Percentiles rank a stretch among this genome's conserved stretches.
Evolutionary conservation across 2,888 invertebrate genomes (phyloP).

Genomic region (Cheilosia urbana): DNA sequence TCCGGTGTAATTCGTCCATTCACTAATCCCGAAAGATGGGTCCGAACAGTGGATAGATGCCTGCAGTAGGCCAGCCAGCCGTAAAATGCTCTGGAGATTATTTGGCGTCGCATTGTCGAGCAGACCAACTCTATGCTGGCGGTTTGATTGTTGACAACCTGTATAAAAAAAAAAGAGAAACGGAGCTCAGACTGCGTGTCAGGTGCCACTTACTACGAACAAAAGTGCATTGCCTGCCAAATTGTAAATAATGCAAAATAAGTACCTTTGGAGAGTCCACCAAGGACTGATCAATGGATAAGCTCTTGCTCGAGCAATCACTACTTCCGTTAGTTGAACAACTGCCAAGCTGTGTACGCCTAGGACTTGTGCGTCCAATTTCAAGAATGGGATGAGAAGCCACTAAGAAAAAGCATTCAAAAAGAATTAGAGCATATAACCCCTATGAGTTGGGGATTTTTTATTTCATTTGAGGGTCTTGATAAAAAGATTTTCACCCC

Average conservation of each 20-base stretch:
- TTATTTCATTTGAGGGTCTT: too few relatives aligned
- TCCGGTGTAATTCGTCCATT: conserved; percentile 89
- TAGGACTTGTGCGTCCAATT: conserved; percentile 83
- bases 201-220: too few relatives aligned
- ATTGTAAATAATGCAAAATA: not conserved
- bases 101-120: conserved; percentile 97
- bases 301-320: conserved; percentile 86
- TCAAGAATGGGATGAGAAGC: conserved; percentile 88
- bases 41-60: conserved; percentile 95
- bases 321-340: conserved; percentile 88
- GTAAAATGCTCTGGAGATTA: conserved; percentile 97
- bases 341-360: conserved; percentile 85
- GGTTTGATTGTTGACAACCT: conserved; percentile 82
- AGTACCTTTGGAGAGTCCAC: conserved; percentile 78
- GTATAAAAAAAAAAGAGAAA: not conserved
- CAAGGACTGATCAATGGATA: conserved; percentile 84
- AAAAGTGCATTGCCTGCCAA: not conserved
- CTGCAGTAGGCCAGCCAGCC: conserved; percentile 98
- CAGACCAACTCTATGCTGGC: conserved; percentile 91
- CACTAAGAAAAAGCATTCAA: conserved; percentile 83
- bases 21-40: conserved; percentile 95
- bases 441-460: too few relatives aligned
- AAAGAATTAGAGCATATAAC: not conserved
- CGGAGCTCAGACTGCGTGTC: too few relatives aligned
- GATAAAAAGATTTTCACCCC: too few relatives aligned